phyloP scores from a whole-genome alignment of 2,888 invertebrate species.

The Hydropsyche betteni region DNA sequence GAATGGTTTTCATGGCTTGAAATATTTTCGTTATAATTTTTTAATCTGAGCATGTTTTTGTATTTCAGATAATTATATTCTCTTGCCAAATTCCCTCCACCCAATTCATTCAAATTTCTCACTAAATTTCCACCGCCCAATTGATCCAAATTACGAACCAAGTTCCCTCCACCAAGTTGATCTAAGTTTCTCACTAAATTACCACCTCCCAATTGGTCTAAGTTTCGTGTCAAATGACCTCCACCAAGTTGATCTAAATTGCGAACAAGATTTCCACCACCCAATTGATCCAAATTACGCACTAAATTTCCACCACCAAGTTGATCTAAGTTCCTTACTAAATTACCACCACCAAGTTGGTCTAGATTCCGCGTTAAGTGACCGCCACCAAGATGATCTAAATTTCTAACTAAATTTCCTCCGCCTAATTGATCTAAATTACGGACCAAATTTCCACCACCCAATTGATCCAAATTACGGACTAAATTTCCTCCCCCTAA shows the following conservation, averaged over 20 bases:
- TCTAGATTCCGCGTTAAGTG: conserved; percentile 59
- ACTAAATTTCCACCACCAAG: conserved; percentile 59
- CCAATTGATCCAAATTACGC: conserved; percentile 57
- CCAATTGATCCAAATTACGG: conserved; percentile 63
- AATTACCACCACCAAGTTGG: conserved; percentile 61
- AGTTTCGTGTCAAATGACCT: conserved; percentile 56
- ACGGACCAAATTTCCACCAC: conserved; percentile 58
- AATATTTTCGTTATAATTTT: neutral
- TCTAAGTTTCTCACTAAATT: conserved; percentile 55
- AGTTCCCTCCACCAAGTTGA: conserved; percentile 53
- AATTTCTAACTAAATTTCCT: conserved; percentile 55
- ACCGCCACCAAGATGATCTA: conserved; percentile 55
- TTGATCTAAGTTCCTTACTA: conserved; percentile 57
- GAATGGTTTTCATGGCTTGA: too few species aligned
- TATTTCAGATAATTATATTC: too few species aligned
- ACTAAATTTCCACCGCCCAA: conserved; percentile 54
- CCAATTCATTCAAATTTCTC: conserved; percentile 54
- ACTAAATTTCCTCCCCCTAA: conserved; percentile 63
- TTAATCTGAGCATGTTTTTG: conserved; percentile 48
- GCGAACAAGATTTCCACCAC: conserved; percentile 64
- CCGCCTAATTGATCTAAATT: conserved; percentile 56
- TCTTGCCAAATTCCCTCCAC: conserved; percentile 53
- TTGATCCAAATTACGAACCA: conserved; percentile 57
- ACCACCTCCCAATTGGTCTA: conserved; percentile 54
- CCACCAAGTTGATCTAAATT: conserved; percentile 60